Evolutionary conservation across 92 coral and sea anemone species (phyloP), one percentile per base, ranked within the genome.

Genomic region (Zoanthus sansibaricus): DNA sequence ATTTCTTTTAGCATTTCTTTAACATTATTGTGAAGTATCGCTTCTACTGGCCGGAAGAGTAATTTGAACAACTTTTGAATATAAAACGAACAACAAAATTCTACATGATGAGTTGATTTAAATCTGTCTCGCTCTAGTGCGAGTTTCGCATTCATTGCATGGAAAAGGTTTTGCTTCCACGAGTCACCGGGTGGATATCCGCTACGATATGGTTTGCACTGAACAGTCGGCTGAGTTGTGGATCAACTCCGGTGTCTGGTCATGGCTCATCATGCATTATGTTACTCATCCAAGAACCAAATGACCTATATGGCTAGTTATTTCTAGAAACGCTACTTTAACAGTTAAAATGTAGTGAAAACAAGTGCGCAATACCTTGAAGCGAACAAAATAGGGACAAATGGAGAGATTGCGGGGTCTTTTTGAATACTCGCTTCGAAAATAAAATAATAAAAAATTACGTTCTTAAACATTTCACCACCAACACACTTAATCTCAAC

Each of bases 51-150:
- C 20, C 14, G 17, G 79, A 33, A 76, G 82, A 52, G 16, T 52
- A 18, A 25, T 51, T 51, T 52, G 25, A 46, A 83, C 90, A 89
- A 86, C 93, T 91, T 93, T 84, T 93, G 98, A 95, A 95, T 91
- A 98, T 95, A 91, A 94, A 97, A 95, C 77, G 78, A 82, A 74
- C 10, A 78, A 90, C 86, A 90, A 94, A 91, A 86, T 92, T 92
- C 94, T 80, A 51, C 13, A 42, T 20, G 64, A 79, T 61, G 84
- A 9, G 48, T 46, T 66, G 74, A 46, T 72, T 80, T 74, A 80
- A 71, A 80, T 80, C 85, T 80, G 85, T 66, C 75, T 32, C 85
- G 85, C 85, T 80, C 85, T 66, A 68, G 21, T 80, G 85, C 85
- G 85, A 80, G 85, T 46, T 80, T 80, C 85, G 52, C 61, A 21